Evolutionary conservation across 2,888 invertebrate genomes (phyloP).

Genomic region (Laothoe populi): DNA sequence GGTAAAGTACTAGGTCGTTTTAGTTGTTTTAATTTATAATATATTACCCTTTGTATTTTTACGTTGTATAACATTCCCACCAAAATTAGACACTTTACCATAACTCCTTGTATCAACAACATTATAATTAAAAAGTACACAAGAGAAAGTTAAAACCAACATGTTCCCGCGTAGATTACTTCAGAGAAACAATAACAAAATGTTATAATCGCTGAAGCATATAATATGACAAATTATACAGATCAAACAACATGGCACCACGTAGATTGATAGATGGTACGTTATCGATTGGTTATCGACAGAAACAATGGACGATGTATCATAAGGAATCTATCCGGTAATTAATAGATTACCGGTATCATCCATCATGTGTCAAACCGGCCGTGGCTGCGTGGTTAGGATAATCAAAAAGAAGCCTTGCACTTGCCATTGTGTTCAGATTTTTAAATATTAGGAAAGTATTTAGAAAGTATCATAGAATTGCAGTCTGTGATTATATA

Average conservation of each 20-base stretch:
- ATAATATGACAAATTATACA: slow-evolving; percentile 71
- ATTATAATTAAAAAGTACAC: slow-evolving; percentile 36
- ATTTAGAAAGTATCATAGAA: neutral
- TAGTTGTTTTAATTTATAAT: too few species aligned
- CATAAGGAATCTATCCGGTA: slow-evolving; percentile 70
- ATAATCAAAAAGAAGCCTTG: slow-evolving; percentile 14
- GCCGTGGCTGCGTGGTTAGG: slow-evolving; percentile 38
- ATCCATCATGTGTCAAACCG: slow-evolving; percentile 67
- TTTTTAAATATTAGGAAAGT: too few species aligned
- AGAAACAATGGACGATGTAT: slow-evolving; percentile 74
- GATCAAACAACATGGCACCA: slow-evolving; percentile 73
- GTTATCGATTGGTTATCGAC: slow-evolving; percentile 59
- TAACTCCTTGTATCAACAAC: slow-evolving; percentile 23
- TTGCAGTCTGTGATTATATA: neutral
- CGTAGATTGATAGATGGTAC: slow-evolving; percentile 76
- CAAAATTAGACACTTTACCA: too few species aligned
- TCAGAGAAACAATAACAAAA: slow-evolving; percentile 46
- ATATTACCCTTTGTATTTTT: too few species aligned
- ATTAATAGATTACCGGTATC: slow-evolving; percentile 74
- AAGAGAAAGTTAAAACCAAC: slow-evolving; percentile 17
- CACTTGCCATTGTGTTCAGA: neutral
- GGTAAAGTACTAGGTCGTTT: too few species aligned
- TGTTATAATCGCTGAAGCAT: slow-evolving; percentile 64
- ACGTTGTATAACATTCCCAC: too few species aligned
- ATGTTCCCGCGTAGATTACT: neutral